Percentiles rank a stretch among this genome's conserved stretches.
Conservation (phyloP, 1,140 invertebrate species). For the Brachionus angularis region DNA sequence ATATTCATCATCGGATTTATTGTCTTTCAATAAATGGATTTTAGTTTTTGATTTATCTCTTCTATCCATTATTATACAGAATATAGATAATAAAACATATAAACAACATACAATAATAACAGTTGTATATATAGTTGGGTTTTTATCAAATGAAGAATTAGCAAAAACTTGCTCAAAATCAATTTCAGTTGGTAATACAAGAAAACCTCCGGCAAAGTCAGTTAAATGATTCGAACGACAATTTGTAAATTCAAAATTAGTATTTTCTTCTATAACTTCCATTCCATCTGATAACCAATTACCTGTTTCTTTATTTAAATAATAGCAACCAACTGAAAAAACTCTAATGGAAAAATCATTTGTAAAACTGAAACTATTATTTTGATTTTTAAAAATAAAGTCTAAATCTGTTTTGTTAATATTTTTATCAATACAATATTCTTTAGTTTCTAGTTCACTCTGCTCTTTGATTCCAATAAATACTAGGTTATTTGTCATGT, state of each 20-base stretch:
- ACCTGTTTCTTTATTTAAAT: constrained; percentile 46
- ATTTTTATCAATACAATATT: background rate
- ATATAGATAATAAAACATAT: constrained; percentile 52
- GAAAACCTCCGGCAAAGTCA: constrained; percentile 55
- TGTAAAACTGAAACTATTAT: constrained; percentile 44
- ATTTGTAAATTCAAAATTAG: constrained; percentile 45
- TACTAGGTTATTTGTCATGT: background rate
- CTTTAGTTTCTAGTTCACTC: background rate
- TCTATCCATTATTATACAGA: constrained; percentile 59
- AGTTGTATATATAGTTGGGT: constrained; percentile 62
- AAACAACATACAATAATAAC: constrained; percentile 59
- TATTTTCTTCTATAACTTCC: constrained; percentile 47
- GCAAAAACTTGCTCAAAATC: constrained; percentile 57
- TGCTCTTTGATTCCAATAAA: background rate
- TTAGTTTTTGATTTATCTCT: constrained; percentile 57
- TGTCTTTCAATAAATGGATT: constrained; percentile 54
- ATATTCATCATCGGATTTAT: constrained; percentile 49
- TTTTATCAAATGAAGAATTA: constrained; percentile 61
- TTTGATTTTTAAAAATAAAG: background rate
- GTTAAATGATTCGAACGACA: constrained; percentile 57
- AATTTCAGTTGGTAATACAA: constrained; percentile 57
- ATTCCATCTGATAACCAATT: constrained; percentile 49
- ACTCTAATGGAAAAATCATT: constrained; percentile 46
- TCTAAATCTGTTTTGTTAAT: background rate
- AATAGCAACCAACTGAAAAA: constrained; percentile 46